These are phyloP conservation scores for Eledona agricola DNA, from an alignment of 2,888 invertebrate species.

Conservation along the genomic window DNA sequence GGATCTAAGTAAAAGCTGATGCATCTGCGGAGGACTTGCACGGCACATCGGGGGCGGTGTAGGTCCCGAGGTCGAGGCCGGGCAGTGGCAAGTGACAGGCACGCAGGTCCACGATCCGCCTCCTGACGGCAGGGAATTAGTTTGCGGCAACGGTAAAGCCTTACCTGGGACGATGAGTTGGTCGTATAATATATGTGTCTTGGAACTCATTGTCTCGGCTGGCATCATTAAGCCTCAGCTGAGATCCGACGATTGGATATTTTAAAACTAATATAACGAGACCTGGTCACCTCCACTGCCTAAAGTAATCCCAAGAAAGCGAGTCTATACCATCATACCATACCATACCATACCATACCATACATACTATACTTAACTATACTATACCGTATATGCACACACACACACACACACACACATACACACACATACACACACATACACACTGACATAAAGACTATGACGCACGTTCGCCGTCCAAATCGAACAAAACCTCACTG, in stretches of 20 bases:
- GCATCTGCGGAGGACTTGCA: slow-evolving; percentile 55
- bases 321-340: slow-evolving; percentile 5
- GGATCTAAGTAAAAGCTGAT: slow-evolving; percentile 60
- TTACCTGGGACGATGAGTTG: slow-evolving; percentile 53
- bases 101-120: slow-evolving; percentile 61
- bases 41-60: slow-evolving; percentile 58
- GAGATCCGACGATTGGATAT: slow-evolving; percentile 50
- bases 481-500: slow-evolving; percentile 35
- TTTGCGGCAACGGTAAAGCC: slow-evolving; percentile 57
- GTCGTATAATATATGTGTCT: slow-evolving; percentile 52
- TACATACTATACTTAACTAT: no score
- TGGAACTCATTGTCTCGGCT: slow-evolving; percentile 53
- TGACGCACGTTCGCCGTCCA: slow-evolving; percentile 35
- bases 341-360: slow-evolving; percentile 18
- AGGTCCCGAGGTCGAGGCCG: slow-evolving; percentile 61
- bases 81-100: slow-evolving; percentile 64
- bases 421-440: slow-evolving; percentile 5
- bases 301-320: slow-evolving; percentile 32
- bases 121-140: slow-evolving; percentile 60
- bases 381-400: slow-evolving; percentile 9
- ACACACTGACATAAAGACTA: slow-evolving; percentile 36
- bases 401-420: slow-evolving; percentile 5
- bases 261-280: slow-evolving; percentile 56
- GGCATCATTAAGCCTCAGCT: slow-evolving; percentile 53
- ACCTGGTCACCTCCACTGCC: slow-evolving; percentile 37